Base-by-base conservation (phyloP, 30 jellyfish, hydroid and myxozoan species). In the Sanderia malayensis region DNA sequence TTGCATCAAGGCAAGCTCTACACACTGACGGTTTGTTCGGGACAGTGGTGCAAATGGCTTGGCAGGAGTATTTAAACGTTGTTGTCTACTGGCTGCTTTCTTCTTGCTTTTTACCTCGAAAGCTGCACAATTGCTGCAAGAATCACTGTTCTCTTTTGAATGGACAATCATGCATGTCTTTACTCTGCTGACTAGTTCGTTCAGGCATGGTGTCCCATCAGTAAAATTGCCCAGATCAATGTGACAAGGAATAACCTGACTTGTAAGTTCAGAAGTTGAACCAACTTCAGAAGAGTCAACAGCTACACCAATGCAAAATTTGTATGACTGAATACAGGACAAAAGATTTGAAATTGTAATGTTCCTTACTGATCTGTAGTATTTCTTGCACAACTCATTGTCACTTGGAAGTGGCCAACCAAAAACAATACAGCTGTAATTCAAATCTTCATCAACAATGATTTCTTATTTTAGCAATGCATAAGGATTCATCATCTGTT, bases 31-130 rank as follows among this genome's bases (percentile, higher is more conserved):
- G 24, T 23, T 6, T 15, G 73, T 61, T n/a, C 8, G 24, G 15
- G 49, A 20, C 6, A 61, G 15, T n/a, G 73, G 73, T 20, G 73
- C 73, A 15, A n/a, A n/a, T 28, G 2, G 44, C 47, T 61, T 61
- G 15, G 73, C 49, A 15, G 73, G 73, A 17, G 21, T 31, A n/a
- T 15, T 61, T 31, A 20, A 28, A n/a, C 19, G 28, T 19, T 15
- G 7, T n/a, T 15, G 28, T 28, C 9, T 61, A n/a, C 58, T 23
- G 49, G 6, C 47, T 15, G 47, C 47, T 20, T 15, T 7, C 32
- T 28, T 61, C 24, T 20, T 19, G 8, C 11, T 2, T 28, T 23
- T 61, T 53, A 24, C 27, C 18, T 53, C 67, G 31, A 24, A 20
- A 53, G 7, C 27, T 18, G 7, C 17, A 24, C 67, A 53, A 20